A percentile compares a stretch with the other conserved stretches of the same genome.
phyloP scores from a whole-genome alignment of 2,113 vertebrate genomes.

The Patagioenas fasciata region DNA sequence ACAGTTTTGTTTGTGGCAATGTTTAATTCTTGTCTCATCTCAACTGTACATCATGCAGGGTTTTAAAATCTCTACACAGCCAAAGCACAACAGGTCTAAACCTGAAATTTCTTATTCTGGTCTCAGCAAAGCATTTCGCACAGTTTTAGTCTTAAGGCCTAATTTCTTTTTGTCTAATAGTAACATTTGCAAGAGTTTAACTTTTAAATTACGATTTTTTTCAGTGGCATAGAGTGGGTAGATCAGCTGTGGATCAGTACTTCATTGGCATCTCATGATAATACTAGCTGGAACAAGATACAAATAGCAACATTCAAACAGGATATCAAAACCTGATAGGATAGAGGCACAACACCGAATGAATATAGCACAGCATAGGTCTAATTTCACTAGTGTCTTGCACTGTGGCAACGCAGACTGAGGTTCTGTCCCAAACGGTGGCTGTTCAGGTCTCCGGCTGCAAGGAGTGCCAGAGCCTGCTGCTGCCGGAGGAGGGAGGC shows the following conservation, averaged over 20 bases:
- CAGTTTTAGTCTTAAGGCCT: not conserved
- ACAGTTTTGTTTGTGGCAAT: not conserved
- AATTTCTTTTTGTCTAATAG: not conserved
- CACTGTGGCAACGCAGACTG: no score
- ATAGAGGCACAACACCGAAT: not conserved
- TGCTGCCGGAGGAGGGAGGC: no score
- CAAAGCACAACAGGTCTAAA: not conserved
- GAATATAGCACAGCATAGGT: not conserved
- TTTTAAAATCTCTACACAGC: not conserved
- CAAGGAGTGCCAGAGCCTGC: no score
- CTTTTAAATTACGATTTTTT: not conserved
- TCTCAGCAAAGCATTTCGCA: not conserved
- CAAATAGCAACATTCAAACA: not conserved
- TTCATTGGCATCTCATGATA: not conserved
- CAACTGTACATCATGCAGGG: not conserved
- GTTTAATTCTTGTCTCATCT: not conserved
- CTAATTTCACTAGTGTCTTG: not conserved
- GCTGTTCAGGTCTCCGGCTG: no score
- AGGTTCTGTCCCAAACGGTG: no score
- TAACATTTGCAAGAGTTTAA: not conserved
- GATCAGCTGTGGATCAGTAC: not conserved
- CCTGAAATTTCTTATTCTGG: not conserved
- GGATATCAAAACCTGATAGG: not conserved
- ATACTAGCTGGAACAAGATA: not conserved
- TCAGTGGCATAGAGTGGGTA: not conserved